Percentiles rank a stretch among this genome's conserved stretches.
Evolutionary conservation across 2,113 vertebrate genomes (phyloP).

Genomic region (Ptilonorhynchus violaceus): DNA sequence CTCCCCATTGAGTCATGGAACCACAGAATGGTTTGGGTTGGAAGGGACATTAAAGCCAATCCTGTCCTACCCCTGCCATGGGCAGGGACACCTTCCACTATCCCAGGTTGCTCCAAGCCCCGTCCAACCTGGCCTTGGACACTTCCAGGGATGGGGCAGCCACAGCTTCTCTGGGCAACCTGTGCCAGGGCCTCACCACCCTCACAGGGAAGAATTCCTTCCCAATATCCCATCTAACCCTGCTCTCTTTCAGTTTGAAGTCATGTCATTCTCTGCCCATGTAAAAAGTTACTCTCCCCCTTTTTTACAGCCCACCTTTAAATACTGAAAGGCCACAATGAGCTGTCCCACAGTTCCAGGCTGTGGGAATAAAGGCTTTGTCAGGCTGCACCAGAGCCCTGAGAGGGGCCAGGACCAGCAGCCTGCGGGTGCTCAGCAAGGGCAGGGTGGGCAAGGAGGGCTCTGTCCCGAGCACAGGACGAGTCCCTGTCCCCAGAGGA

Average conservation of each 20-base stretch:
- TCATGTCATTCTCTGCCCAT: neutral
- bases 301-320: neutral
- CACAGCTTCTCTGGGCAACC: neutral
- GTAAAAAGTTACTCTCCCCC: neutral
- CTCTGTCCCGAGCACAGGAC: rapidly evolving
- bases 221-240: neutral
- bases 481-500: neutral
- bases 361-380: neutral
- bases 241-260: neutral
- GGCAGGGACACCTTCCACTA: neutral
- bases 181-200: neutral
- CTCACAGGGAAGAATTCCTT: neutral
- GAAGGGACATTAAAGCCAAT: neutral
- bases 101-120: neutral
- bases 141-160: neutral
- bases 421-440: neutral
- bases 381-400: rapidly evolving
- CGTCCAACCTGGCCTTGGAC: rapidly evolving
- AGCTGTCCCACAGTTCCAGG: neutral
- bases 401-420: neutral
- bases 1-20: neutral
- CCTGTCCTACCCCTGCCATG: too few species aligned
- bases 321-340: neutral
- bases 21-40: neutral
- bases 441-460: neutral